Evolutionary conservation across 64 coral and sea anemone genomes (phyloP), one percentile per base, ranked within the genome.

Genomic region (Dendronephthya gigantea): DNA sequence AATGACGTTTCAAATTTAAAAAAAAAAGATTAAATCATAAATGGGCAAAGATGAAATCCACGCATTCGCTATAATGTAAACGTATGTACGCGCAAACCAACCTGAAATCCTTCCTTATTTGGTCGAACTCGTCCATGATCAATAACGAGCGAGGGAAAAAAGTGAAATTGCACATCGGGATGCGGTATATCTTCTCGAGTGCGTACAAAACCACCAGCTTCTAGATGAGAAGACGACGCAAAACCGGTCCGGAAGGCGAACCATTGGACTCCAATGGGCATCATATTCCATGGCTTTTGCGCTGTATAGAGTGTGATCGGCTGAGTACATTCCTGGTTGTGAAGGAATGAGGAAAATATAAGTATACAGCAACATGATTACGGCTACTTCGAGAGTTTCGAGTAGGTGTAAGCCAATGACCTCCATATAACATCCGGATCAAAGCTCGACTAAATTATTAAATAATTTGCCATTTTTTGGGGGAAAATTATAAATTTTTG

Each of bases 221-320:
- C 94, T 8, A 96, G 88, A 88, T 96, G 94, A 0, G 94, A 86
- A 2, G 88, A 86, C 2, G 94, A 90, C 35, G 90, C 91, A 0
- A 81, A 81, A 0, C 94, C 94, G 22, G 56, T 88, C 65, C 81
- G 43, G 19, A 87, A 88, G 1, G 89, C 82, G 38, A 96, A 92
- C 94, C 94, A 96, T 17, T 84, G 58, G 9, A 92, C 48, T 23
- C 94, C 94, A 48, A 96, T 96, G 0, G 94, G 94, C 62, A 92
- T 40, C 94, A 96, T 96, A n/a, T 96, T 90, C 90, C 88, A 92
- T 55, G 86, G 86, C 48, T 96, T 96, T 68, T 90, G 91, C 45
- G 94, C 89, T n/a, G 85, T 90, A 81, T 96, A 96, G 37, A 96
- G 68, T 19, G 90, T 96, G 22, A 96, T 74, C 1, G 94, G 94